phyloP scores from a whole-genome alignment of 2,113 vertebrate species.

The Burhinus oedicnemus region DNA sequence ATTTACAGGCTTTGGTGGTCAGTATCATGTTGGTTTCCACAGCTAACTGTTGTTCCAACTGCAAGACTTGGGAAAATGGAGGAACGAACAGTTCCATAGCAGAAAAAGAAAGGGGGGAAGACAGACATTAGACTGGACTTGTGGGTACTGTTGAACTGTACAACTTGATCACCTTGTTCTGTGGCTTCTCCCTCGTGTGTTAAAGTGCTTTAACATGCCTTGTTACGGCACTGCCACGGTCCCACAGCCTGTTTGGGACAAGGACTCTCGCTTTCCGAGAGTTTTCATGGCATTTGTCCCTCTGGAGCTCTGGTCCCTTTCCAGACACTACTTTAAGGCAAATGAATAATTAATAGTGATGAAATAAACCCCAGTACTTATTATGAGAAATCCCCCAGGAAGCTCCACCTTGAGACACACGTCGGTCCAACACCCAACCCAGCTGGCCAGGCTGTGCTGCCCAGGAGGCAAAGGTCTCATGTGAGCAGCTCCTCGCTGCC shows the following conservation, averaged over 20 bases:
- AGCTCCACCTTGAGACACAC: background rate
- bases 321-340: background rate
- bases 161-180: background rate
- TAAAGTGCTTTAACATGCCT: background rate
- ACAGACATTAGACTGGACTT: too few relatives aligned
- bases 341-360: background rate
- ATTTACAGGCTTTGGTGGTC: background rate
- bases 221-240: rapidly evolving
- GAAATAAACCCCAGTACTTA: rapidly evolving
- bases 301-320: background rate
- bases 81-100: background rate
- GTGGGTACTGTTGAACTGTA: background rate
- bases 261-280: rapidly evolving
- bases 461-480: background rate
- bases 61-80: background rate
- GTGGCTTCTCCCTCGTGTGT: background rate
- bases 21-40: background rate
- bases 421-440: rapidly evolving
- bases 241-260: background rate
- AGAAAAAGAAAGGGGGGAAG: background rate
- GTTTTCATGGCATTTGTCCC: too few relatives aligned
- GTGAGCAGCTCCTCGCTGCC: background rate
- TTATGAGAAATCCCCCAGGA: background rate
- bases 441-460: rapidly evolving
- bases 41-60: background rate